Evolutionary conservation across 2,888 invertebrate genomes (phyloP), one percentile per base, ranked within the genome.

Genomic region (Stenoptilia bipunctidactyla): DNA sequence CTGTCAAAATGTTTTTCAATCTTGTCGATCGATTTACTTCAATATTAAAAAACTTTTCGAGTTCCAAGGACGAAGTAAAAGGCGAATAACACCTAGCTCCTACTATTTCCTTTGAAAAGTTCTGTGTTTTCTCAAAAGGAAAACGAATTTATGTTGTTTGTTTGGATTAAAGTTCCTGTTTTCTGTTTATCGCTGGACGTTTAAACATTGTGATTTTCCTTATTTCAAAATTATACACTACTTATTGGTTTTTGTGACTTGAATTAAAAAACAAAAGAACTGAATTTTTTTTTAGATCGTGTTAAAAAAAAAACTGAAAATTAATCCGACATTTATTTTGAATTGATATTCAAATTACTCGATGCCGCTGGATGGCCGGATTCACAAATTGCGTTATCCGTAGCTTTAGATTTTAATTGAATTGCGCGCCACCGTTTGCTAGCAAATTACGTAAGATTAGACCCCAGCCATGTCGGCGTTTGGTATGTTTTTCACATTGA

Each of bases 401-500:
- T 37, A 41, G 44, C 51, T 56, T 59, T 56, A 54, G 48, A 59
- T 60, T 61, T 61, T 56, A 61, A 66, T 65, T 52, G 53, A 64
- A 61, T 58, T 45, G 48, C 44, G 48, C 45, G 49, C 43, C 45
- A 48, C 50, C 57, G 59, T 64, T 66, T 60, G 55, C 50, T 52
- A 55, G 50, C 49, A 58, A 62, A 64, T 67, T 62, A 62, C 55
- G 52, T 50, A 49, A 62, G 61, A 63, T 65, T 63, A 62, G 58
- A 56, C 49, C 56, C 56, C 59, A 63, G 48, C 53, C 48, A 51
- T 48, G 47, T 48, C 50, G 55, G 61, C 58, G 57, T 55, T 64
- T 50, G 55, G 53, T 61, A 53, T 64, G 60, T 66, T 67, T 61
- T 61, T 61, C 60, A 61, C 60, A 63, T 66, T 58, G 66, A 66